Evolutionary conservation across 2,113 vertebrate genomes (phyloP).

Genomic region (Austrofundulus limnaeus): DNA sequence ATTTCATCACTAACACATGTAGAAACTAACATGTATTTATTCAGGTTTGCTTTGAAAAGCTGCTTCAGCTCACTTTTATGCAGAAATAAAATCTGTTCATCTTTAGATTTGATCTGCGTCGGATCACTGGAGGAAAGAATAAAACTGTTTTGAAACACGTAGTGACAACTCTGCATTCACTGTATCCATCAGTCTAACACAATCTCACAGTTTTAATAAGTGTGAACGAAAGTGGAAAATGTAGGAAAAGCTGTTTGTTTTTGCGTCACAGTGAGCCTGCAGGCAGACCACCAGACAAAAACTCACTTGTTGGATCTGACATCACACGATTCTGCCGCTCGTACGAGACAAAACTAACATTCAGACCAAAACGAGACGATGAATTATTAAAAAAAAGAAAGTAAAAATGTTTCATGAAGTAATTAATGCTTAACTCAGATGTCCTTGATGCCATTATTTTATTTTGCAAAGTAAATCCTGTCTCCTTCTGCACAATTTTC

Average conservation of each 20-base stretch:
- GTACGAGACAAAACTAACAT: background rate
- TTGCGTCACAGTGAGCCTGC: slow-evolving; percentile 15
- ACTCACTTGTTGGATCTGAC: slow-evolving; percentile 32
- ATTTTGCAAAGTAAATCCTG: too few species aligned
- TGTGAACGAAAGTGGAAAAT: slow-evolving; percentile 30
- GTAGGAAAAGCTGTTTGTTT: slow-evolving; percentile 46
- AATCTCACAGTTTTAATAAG: slow-evolving; percentile 1
- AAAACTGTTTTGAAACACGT: too few species aligned
- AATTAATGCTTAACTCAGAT: background rate
- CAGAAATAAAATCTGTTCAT: too few species aligned
- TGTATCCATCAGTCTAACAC: too few species aligned
- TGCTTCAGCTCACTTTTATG: too few species aligned
- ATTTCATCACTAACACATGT: background rate
- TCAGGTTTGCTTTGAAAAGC: too few species aligned
- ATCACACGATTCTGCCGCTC: slow-evolving; percentile 50
- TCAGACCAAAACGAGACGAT: too few species aligned
- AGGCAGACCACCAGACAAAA: slow-evolving; percentile 18
- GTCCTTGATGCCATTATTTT: background rate
- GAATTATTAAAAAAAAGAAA: background rate
- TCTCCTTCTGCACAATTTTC: too few species aligned
- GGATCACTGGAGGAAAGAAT: too few species aligned
- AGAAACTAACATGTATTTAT: too few species aligned
- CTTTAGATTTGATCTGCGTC: too few species aligned
- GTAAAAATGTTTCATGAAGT: background rate
- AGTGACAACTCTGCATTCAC: too few species aligned